Percentiles rank a stretch among this genome's conserved stretches.
phyloP scores from a whole-genome alignment of 2,797 vertebrate species.

The Myotis vivesi region DNA sequence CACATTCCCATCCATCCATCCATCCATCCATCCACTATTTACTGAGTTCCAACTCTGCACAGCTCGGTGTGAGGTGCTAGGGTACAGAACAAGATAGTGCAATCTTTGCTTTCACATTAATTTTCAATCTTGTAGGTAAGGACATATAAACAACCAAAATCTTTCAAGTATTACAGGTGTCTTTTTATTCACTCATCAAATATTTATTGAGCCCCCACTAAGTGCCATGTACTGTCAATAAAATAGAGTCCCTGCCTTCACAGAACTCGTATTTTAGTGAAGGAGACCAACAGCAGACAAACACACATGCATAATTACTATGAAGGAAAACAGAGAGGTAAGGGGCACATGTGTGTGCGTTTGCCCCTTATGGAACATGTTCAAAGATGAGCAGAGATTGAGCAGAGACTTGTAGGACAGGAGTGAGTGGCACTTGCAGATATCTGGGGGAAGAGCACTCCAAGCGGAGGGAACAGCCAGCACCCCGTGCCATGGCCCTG shows the following conservation, averaged over 20 bases:
- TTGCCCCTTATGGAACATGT: not conserved
- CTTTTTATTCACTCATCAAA: conserved; percentile 47
- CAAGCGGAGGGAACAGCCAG: not conserved
- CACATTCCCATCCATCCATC: not conserved
- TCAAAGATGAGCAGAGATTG: not conserved
- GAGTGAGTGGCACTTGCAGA: not conserved
- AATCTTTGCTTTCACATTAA: not conserved
- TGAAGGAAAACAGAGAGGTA: not conserved
- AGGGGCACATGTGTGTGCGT: not conserved
- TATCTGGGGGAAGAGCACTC: not conserved
- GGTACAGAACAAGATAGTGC: not conserved
- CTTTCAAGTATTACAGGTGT: conserved; percentile 30
- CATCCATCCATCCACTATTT: not conserved
- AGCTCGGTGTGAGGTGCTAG: not conserved
- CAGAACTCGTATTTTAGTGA: not conserved
- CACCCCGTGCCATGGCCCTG: not conserved
- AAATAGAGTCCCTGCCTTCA: not conserved
- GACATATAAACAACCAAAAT: conserved; percentile 32
- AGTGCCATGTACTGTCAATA: not conserved
- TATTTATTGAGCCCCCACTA: conserved; percentile 38
- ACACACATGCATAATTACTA: not conserved
- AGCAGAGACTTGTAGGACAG: not conserved
- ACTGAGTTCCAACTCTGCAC: not conserved
- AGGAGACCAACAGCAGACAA: not conserved
- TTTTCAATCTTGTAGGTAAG: conserved; percentile 43